Conservation (phyloP, 1,140 invertebrate genomes). For the Lepidotrigona ventralis region DNA sequence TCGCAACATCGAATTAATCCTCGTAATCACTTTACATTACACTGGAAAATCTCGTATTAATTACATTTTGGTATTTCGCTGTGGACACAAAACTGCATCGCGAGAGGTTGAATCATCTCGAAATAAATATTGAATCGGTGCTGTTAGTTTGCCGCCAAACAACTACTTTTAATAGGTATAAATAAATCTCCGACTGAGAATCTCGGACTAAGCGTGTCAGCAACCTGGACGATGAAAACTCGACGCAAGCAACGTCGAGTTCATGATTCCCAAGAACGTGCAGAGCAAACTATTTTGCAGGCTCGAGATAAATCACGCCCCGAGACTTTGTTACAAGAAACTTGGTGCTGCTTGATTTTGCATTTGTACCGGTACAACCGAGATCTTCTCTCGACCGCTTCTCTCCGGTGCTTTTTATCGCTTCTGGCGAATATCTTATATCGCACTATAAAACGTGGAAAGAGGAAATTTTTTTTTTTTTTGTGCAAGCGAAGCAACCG, state of each 20-base stretch:
- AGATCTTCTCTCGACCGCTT: not conserved
- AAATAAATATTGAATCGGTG: not conserved
- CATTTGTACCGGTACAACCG: slow-evolving; percentile 16
- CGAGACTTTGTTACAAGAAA: slow-evolving; percentile 23
- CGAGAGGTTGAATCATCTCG: not conserved
- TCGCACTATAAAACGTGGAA: not conserved
- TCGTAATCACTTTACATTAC: too few relatives aligned
- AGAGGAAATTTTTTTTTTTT: too few relatives aligned
- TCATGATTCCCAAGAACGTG: slow-evolving; percentile 40
- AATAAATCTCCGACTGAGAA: slow-evolving; percentile 29
- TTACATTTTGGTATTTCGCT: not conserved
- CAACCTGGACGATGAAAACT: slow-evolving; percentile 2
- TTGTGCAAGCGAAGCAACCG: too few relatives aligned
- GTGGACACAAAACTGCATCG: not conserved
- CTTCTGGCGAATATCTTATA: not conserved
- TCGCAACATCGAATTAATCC: too few relatives aligned
- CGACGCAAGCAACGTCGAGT: slow-evolving; percentile 12
- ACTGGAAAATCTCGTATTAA: too few relatives aligned
- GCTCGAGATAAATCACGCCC: slow-evolving; percentile 40
- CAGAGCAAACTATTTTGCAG: slow-evolving; percentile 39
- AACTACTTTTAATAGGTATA: not conserved
- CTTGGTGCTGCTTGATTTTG: slow-evolving; percentile 31
- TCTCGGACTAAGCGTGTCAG: slow-evolving; percentile 37
- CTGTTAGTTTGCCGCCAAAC: not conserved
- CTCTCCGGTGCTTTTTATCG: not conserved